Base-by-base conservation (phyloP, 1,140 invertebrate species). In the Habropoda laboriosa region DNA sequence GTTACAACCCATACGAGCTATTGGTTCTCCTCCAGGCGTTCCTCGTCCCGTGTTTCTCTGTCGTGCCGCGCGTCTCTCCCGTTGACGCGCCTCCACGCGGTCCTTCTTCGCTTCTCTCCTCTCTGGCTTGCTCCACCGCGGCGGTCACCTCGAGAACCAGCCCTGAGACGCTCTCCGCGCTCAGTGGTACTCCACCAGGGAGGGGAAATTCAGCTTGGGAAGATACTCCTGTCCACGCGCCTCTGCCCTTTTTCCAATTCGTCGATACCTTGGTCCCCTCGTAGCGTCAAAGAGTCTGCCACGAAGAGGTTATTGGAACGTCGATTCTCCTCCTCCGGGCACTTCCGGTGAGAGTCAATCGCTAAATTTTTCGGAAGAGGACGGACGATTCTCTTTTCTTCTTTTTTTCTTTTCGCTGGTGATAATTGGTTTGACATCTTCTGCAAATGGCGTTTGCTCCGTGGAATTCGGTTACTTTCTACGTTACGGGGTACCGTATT, bases 1-100 rank as follows among this genome's bases (percentile, higher is more conserved):
- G 70, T 85, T 85, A 79, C 83, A 82, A 85, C 49, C 76, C 77
- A 66, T 85, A 81, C 80, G 73, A 85, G 82, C 86, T 89, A 91
- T 90, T 91, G 90, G 90, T 89, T 91, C 91, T 86, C 70, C 86
- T 80, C 73, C 66, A 73, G 85, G 77, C 84, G 80, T 55, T 85
- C 78, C 47, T 81, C 71, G 27, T 61, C 47, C 72, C 67, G 83
- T 66, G 77, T 51, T 55, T 82, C 79, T 82, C 57, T 61, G 67
- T 70, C 70, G 72, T 53, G 68, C 75, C 58, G 68, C 75, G 60
- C 70, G 72, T 61, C 67, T 83, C 53, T 83, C 82, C 57, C 83
- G 74, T 86, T 79, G 58, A 82, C 72, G 76, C 72, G 27, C 64
- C 72, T 80, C 66, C 45, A 63, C 70, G 47, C 49, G 77, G 51